Evolutionary conservation across 1,140 invertebrate species (phyloP), one percentile per base, ranked within the genome.

Genomic region (Drosophila miranda): DNA sequence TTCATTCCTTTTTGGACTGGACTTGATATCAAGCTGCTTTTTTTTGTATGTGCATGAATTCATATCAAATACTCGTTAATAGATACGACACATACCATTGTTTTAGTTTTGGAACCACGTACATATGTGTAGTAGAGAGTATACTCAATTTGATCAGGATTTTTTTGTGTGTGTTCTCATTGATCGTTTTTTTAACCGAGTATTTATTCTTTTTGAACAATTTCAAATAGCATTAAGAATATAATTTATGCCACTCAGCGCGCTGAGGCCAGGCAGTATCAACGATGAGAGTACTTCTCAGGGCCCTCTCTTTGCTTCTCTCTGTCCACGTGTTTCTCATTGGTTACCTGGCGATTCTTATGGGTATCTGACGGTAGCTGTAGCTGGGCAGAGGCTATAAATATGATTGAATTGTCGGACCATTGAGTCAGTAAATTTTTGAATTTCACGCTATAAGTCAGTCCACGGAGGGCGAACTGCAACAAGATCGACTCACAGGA

Each of bases 151-250:
- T 58, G 19, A 45, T 38, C 64, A 68, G 30, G 23, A 5, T 26
- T 26, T 26, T 26, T 5, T 26, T 0, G 23, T 23, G 23, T 45
- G 30, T 38, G 6, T n/a, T 16, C 34, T 66, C 54, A 54, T 28
- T 51, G 44, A 38, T 28, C 46, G 43, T 49, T 59, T 46, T 46
- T 66, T 60, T 64, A 45, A 54, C 0, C 6, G 30, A 9, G 8
- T 79, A 67, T 57, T 51, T 74, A 56, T 73, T 74, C 59, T 44
- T 52, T 38, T 43, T 66, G 45, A 70, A 63, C 78, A 61, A 87
- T 78, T 78, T 88, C 55, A 83, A 83, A 88, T 68, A 61, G 62
- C 67, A 86, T 81, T 74, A 86, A 84, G 77, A 86, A 74, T 84
- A 80, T 87, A 86, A 86, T 87, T 81, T 86, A 86, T 86, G 66